Evolutionary conservation across 1,140 invertebrate genomes (phyloP).

Genomic region (Nasonia vitripennis): DNA sequence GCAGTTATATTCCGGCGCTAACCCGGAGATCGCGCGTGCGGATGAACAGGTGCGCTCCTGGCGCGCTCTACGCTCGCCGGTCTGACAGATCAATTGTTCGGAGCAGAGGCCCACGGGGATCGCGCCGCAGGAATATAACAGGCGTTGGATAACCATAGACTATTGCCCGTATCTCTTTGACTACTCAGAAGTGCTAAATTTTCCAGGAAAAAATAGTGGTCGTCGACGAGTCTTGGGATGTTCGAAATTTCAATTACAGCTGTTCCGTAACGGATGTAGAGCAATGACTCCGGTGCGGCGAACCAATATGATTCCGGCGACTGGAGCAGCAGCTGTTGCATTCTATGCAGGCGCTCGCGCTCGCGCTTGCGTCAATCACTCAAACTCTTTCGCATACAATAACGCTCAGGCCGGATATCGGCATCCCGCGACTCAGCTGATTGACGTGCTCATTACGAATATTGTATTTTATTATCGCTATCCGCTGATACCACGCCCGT

Average conservation of each 20-base stretch:
- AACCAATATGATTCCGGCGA: no score
- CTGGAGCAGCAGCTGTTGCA: slow-evolving; percentile 31
- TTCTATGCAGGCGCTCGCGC: background rate
- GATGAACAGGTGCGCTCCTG: slow-evolving; percentile 61
- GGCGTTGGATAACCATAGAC: background rate
- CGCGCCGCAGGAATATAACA: background rate
- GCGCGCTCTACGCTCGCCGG: slow-evolving; percentile 52
- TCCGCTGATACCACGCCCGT: slow-evolving; percentile 13
- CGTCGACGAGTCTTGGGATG: no score
- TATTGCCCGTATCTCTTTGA: background rate
- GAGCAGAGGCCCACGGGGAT: background rate
- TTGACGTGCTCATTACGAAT: slow-evolving; percentile 63
- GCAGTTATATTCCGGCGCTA: slow-evolving; percentile 56
- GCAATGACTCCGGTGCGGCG: no score
- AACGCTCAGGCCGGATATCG: slow-evolving; percentile 53
- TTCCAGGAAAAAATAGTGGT: no score
- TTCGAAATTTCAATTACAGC: no score
- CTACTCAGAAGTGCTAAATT: background rate
- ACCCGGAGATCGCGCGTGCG: slow-evolving; percentile 41
- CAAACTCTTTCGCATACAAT: slow-evolving; percentile 59
- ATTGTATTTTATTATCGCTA: slow-evolving; percentile 64
- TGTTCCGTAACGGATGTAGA: no score
- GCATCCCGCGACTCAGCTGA: slow-evolving; percentile 50
- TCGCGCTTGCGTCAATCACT: slow-evolving; percentile 66
- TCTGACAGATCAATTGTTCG: slow-evolving; percentile 66